Base-by-base conservation (phyloP, 2,888 invertebrate species). In the Griposia aprilina region DNA sequence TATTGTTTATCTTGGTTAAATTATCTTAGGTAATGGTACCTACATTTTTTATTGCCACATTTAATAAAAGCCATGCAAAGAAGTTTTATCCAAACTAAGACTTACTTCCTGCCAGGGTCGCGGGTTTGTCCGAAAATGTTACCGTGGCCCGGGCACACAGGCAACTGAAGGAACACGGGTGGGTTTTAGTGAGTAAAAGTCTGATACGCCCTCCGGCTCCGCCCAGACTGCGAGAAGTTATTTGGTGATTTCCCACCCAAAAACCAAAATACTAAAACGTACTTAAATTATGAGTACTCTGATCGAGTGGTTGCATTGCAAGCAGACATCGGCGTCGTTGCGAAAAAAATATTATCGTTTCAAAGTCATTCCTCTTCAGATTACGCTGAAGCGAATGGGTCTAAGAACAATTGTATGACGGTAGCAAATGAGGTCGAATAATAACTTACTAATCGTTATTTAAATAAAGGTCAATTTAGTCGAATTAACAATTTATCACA, bases 391-490 rank as follows among this genome's bases (percentile, higher is more conserved):
- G 50, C 45, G 30, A 10, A 62, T 36, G 26, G 60, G 17, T 70
- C 48, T 55, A 71, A 84, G 63, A 72, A 73, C 71, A 85, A 75
- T 81, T 73, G 62, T 69, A 68, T 62, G 60, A 62, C 57, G 50
- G 66, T 81, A 62, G 59, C 69, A 48, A 76, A 73, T 13, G 81
- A 84, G 71, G 68, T 85, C 63, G 60, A 69, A 59, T 77, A 80
- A 70, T 73, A 74, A 74, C 5, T 36, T 11, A 66, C n/a, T 78
- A 78, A 71, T 69, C 45, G 26, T 50, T 48, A 45, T 75, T 68
- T 59, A 68, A 71, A 80, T 69, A 55, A 81, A 80, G 74, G 76
- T 68, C 60, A 74, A 75, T 76, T 73, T 57, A 74, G 66, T 78
- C 48, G n/a, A 76, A 74, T 74, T 26, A 66, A 75, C 50, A 60